These are phyloP conservation scores for Copsychus sechellarum DNA, from an alignment of 2,113 vertebrate genomes.

Conservation along the genomic window DNA sequence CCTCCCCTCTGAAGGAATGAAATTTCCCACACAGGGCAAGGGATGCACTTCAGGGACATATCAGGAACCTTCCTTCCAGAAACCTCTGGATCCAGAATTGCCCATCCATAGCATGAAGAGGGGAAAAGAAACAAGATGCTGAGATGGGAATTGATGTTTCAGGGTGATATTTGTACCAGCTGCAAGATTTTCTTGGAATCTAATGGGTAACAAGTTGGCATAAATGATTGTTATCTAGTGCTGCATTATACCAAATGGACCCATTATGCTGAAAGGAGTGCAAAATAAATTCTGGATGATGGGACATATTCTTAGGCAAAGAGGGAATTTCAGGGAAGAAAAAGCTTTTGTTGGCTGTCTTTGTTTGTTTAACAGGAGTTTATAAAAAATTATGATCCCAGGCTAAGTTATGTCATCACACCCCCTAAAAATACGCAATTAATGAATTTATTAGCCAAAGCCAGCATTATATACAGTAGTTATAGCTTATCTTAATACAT, in stretches of 20 bases:
- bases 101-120: background rate
- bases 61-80: background rate
- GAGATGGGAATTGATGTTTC: background rate
- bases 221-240: conserved; percentile 11
- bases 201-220: conserved; percentile 34
- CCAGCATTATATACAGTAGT: background rate
- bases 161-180: background rate
- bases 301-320: background rate
- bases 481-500: background rate
- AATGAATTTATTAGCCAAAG: background rate
- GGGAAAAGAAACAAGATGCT: background rate
- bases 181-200: background rate
- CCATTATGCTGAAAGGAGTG: conserved; percentile 18
- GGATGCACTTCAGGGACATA: fast-evolving
- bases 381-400: background rate
- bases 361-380: conserved; percentile 3
- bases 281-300: conserved; percentile 52
- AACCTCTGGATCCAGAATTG: background rate
- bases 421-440: background rate
- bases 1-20: background rate
- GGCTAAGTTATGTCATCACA: background rate
- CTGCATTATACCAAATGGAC: conserved; percentile 8
- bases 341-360: background rate
- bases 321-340: conserved; percentile 3
- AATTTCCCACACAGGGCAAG: background rate